Base-by-base conservation (phyloP, 2,113 vertebrate genomes). In the Ellobius talpinus region DNA sequence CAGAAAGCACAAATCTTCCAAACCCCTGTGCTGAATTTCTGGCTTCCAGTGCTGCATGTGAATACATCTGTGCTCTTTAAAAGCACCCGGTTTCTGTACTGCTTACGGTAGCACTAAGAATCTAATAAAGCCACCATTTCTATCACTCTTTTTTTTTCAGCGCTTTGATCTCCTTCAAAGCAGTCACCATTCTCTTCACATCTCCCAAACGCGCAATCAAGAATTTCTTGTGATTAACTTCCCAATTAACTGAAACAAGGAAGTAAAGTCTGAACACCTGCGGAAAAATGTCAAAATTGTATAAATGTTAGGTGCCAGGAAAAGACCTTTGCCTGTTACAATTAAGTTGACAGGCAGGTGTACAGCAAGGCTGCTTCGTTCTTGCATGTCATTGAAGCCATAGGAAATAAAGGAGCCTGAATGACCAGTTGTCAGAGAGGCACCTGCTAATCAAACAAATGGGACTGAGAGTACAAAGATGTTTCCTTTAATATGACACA, bases 211-310 rank as follows among this genome's bases (percentile, higher is more conserved):
- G 82, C 2, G 47, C n/a, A 68, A 93, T 91, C 61, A 76, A 47
- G 47, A 87, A 89, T 52, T 79, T 31, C 42, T 36, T 65, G 87
- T 84, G 90, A 95, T 47, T 94, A 87, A 79, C 39, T 81, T 90
- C 24, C 74, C 70, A 88, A 76, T 96, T 76, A 97, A 85, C n/a
- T 36, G 52, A 78, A 94, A 95, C 29, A 70, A 91, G 78, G n/a
- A 36, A 50, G 42, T 42, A 31, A 81, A 47, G 79, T 55, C 78
- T 76, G 79, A 94, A 93, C 63, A 91, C 61, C 73, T 91, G 73
- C 93, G 84, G 73, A 87, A 94, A 94, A 85, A 65, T 68, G 87
- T 81, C 89, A 77, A 73, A 89, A 93, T 52, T 16, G 36, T 5
- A 14, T 65, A 58, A 33, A 78, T 12, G 33, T 84, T 74, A 73